Base-by-base conservation (phyloP, 2,113 vertebrate genomes). In the Xyliphius kryptos region DNA sequence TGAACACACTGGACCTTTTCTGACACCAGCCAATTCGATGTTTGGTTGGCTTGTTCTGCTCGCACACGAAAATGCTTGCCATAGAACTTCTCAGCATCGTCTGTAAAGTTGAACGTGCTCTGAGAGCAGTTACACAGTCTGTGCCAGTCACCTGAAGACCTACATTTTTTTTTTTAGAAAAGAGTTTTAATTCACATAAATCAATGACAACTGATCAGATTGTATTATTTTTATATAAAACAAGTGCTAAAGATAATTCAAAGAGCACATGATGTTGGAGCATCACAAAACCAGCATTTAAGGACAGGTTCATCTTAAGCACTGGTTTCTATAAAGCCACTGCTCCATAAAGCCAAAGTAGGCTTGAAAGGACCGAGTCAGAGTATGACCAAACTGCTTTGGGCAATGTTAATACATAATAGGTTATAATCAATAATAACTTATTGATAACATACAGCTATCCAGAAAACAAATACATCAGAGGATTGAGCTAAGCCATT, bases 21-120 rank as follows among this genome's bases (percentile, higher is more conserved):
- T 11, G 71, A 73, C 41, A 3, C 4, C 7, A 2, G 6, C 71
- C 71, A 73, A 15, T 5, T 22, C 3, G 71, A 69, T 1, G 47
- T 20, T 1, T 17, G 16, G 26, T 21, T 56, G 4, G 9, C 61
- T 15, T 9, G 52, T 21, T 73, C 56, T n/a, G 71, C 3, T 5
- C 51, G 61, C n/a, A 69, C 57, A 8, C 71, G 56, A 32, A 73
- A 73, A 3, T 5, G 17, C 14, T 37, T 68, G 17, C 71, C 66
- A 40, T 66, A 61, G 21, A 66, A 66, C 43, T 66, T 21, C 9
- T 56, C 59, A 40, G 26, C 5, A 12, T 20, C 10, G 1, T 22
- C n/a, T 3, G 11, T 2, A 44, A 69, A 72, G 12, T 8, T 21
- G 20, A 44, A 67, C 3, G 15, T 3, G 7, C 3, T 5, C 12